Evolutionary conservation across 1,140 invertebrate genomes (phyloP).

Genomic region (Polypedilum vanderplanki): DNA sequence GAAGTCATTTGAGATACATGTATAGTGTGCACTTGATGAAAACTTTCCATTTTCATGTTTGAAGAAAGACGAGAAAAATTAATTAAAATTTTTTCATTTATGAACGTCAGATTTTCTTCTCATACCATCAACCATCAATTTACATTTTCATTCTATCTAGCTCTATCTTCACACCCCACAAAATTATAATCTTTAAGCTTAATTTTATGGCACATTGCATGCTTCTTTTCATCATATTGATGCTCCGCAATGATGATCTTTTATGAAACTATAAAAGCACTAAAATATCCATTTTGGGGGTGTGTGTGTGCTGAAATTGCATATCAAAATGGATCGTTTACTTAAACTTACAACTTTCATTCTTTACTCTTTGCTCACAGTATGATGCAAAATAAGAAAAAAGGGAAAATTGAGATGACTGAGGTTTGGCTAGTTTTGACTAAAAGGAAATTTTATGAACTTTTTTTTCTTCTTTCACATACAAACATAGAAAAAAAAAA

Average conservation of each 20-base stretch:
- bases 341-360: background rate
- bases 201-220: conserved; percentile 9
- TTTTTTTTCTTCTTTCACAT: background rate
- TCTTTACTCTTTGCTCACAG: background rate
- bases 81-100: too few species aligned
- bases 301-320: conserved; percentile 17
- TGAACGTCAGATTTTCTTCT: too few species aligned
- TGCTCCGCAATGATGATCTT: conserved; percentile 15
- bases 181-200: conserved; percentile 26
- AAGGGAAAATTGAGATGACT: background rate
- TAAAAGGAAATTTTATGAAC: background rate
- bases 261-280: conserved; percentile 29
- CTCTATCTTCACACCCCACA: background rate
- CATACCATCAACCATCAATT: too few species aligned
- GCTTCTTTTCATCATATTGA: background rate
- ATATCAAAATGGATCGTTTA: conserved; percentile 24
- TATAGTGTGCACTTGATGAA: too few species aligned
- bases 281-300: conserved; percentile 26
- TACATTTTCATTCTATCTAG: too few species aligned
- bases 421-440: background rate
- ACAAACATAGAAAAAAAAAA: background rate
- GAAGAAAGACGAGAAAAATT: too few species aligned
- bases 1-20: too few species aligned
- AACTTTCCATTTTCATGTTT: too few species aligned
- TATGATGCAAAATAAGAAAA: background rate